These are phyloP conservation scores for Arctocebus calabarensis DNA, from an alignment of 2,797 vertebrate species.

Conservation along the genomic window DNA sequence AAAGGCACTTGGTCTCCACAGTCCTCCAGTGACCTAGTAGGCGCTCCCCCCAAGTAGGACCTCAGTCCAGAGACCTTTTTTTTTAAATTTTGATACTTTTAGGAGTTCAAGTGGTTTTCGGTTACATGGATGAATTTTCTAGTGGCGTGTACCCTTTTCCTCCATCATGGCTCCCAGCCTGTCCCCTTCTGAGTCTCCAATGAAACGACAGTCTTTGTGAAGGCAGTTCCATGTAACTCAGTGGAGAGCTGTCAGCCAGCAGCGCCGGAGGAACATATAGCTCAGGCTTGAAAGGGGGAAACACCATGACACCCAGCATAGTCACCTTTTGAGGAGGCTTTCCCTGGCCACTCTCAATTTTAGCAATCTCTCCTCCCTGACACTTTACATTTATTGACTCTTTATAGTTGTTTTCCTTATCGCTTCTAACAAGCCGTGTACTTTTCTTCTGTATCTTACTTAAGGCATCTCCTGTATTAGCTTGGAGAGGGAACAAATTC, in stretches of 20 bases:
- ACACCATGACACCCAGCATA: no score
- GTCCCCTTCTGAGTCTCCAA: background rate
- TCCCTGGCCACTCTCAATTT: background rate
- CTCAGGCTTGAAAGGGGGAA: background rate
- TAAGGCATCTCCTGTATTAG: background rate
- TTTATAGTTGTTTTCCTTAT: background rate
- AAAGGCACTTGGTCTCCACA: background rate
- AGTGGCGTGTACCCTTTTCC: background rate
- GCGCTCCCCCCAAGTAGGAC: background rate
- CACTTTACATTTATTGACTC: background rate
- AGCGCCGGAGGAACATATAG: background rate
- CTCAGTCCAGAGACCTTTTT: background rate
- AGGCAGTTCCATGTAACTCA: background rate
- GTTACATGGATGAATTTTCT: background rate
- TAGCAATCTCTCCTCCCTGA: background rate
- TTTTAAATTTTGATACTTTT: background rate
- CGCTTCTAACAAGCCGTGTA: background rate
- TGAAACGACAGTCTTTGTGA: background rate
- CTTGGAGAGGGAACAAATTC: background rate
- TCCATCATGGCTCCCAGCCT: background rate
- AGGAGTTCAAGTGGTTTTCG: background rate
- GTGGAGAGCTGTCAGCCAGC: background rate
- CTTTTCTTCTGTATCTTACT: background rate
- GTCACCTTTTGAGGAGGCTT: background rate
- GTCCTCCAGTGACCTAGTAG: background rate